Conservation (phyloP, 2,113 vertebrate genomes). For the Gorsachius goisagi region DNA sequence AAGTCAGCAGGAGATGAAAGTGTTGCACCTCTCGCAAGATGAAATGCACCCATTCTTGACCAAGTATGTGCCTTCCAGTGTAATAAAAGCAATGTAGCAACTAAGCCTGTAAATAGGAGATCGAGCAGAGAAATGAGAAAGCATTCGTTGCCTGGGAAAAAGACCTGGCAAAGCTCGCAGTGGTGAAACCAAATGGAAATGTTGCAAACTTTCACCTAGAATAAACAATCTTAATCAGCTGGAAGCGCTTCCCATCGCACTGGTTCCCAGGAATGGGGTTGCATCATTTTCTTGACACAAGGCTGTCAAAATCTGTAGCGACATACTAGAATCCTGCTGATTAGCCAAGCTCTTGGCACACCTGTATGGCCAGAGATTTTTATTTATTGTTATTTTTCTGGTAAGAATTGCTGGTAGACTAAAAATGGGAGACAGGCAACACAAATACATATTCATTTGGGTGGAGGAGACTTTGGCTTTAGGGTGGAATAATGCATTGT, state of each 20-base stretch:
- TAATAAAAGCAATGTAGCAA: background rate
- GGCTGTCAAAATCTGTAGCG: constrained; percentile 47
- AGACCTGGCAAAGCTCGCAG: constrained; percentile 4
- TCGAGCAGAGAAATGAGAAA: constrained; percentile 30
- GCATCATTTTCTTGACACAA: constrained; percentile 38
- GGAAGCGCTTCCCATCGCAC: constrained; percentile 19
- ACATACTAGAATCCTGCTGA: constrained; percentile 15
- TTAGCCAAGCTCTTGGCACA: constrained; percentile 41
- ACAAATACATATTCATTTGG: constrained; percentile 28
- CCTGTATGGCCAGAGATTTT: background rate
- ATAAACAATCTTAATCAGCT: constrained; percentile 56
- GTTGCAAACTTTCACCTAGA: constrained; percentile 64
- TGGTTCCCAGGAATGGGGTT: constrained; percentile 54
- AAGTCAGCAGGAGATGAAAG: background rate
- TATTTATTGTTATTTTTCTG: constrained; percentile 34
- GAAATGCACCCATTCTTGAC: background rate
- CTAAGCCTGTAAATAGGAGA: constrained; percentile 5
- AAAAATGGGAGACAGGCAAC: background rate
- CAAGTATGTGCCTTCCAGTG: background rate
- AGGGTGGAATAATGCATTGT: constrained; percentile 7
- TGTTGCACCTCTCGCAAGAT: background rate
- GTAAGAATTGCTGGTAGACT: background rate
- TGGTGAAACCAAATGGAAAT: constrained; percentile 65
- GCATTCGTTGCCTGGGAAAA: constrained; percentile 3
- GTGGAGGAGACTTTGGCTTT: constrained; percentile 48